Evolutionary conservation across 2,888 invertebrate species (phyloP).

Genomic region (Stramonita haemastoma): DNA sequence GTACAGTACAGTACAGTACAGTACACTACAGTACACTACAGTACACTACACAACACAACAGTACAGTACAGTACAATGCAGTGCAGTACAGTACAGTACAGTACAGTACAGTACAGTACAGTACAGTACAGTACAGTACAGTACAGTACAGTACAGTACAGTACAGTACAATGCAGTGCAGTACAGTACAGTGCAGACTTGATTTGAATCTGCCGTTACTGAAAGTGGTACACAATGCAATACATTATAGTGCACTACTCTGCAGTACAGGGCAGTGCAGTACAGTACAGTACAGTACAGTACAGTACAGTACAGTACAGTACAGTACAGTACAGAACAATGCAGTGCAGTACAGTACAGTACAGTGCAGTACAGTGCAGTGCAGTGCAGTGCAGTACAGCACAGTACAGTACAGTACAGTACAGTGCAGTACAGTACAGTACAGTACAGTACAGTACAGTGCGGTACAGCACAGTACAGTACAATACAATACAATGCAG

Average conservation of each 20-base stretch:
- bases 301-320: neutral
- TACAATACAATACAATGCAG: neutral
- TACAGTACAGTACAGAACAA: neutral
- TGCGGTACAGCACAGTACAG: neutral
- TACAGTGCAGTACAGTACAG: neutral
- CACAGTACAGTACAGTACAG: neutral
- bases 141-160: neutral
- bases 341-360: neutral
- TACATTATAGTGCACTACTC: neutral
- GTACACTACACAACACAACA: neutral
- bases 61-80: neutral
- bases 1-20: neutral
- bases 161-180: neutral
- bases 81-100: neutral
- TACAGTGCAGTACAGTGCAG: neutral
- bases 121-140: neutral
- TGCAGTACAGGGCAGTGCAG: neutral
- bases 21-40: neutral
- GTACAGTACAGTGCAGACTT: neutral
- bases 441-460: neutral
- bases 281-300: neutral
- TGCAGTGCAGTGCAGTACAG: neutral
- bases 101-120: neutral
- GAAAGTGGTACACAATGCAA: too few species aligned
- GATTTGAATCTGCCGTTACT: too few species aligned